A percentile compares a stretch with the other conserved stretches of the same genome.
Conservation (phyloP, 2,113 vertebrate species). For the Ameiurus melas region DNA sequence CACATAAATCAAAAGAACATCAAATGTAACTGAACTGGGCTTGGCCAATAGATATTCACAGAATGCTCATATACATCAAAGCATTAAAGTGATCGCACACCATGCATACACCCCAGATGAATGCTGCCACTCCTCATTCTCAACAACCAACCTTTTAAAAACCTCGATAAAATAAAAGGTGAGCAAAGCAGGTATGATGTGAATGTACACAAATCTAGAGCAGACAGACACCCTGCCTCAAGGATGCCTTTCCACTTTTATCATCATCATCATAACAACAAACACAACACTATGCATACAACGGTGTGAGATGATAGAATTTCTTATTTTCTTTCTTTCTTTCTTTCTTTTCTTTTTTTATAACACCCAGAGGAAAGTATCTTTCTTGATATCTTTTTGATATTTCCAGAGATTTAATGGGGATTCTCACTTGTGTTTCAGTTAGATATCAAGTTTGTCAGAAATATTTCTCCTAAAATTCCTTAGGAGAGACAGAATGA, state of each 20-base stretch:
- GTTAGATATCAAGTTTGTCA: no score
- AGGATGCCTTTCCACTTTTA: background rate
- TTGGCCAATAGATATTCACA: background rate
- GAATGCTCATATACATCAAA: background rate
- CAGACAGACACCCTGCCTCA: background rate
- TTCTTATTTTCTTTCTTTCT: background rate
- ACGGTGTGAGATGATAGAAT: background rate
- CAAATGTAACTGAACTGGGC: background rate
- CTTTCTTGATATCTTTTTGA: background rate
- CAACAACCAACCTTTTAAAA: background rate
- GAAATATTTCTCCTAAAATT: no score
- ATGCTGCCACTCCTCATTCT: background rate
- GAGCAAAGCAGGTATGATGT: background rate
- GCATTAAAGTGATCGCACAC: background rate
- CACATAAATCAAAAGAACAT: background rate
- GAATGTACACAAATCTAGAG: background rate
- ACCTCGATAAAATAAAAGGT: background rate
- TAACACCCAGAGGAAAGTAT: background rate
- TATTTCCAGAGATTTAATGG: no score
- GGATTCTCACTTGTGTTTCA: no score
- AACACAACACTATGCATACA: background rate
- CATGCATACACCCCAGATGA: background rate
- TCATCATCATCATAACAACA: background rate
- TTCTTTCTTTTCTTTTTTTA: background rate
- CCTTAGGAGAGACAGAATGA: no score